Conservation (phyloP, 2,113 vertebrate genomes). For the Microtus montanus region DNA sequence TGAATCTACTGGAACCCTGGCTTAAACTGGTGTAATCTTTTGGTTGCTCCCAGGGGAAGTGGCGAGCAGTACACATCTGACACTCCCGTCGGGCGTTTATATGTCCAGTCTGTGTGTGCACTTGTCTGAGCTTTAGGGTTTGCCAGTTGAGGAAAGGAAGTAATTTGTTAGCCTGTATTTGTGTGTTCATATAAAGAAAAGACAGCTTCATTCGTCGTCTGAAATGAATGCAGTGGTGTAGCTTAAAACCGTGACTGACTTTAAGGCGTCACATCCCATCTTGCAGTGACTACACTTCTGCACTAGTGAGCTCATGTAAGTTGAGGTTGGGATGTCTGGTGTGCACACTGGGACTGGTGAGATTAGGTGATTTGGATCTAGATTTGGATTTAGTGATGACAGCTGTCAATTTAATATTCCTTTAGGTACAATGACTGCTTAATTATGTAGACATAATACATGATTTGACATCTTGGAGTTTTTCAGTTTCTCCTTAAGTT, state of each 20-base stretch:
- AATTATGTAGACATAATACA: not conserved
- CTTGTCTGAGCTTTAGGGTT: conserved; percentile 8
- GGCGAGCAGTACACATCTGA: not conserved
- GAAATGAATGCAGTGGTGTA: not conserved
- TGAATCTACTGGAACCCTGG: not conserved
- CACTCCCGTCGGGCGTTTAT: not conserved
- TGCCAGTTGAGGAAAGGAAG: conserved; percentile 11
- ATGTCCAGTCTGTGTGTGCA: not conserved
- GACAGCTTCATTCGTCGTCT: not conserved
- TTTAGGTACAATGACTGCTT: conserved; percentile 3
- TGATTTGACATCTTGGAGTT: not conserved
- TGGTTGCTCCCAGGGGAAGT: not conserved
- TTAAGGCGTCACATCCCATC: not conserved
- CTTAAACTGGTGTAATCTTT: not conserved
- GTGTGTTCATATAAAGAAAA: conserved; percentile 17
- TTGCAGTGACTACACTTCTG: conserved; percentile 16
- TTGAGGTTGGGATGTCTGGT: not conserved
- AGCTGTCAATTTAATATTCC: not conserved
- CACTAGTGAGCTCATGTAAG: not conserved
- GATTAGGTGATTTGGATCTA: not conserved
- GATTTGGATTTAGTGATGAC: not conserved
- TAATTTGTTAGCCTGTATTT: not conserved
- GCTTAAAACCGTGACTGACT: not conserved
- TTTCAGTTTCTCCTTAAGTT: conserved; percentile 17
- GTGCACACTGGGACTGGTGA: not conserved